Evolutionary conservation across 2,888 invertebrate species (phyloP), one percentile per base, ranked within the genome.

Genomic region (Abrostola triplasia): DNA sequence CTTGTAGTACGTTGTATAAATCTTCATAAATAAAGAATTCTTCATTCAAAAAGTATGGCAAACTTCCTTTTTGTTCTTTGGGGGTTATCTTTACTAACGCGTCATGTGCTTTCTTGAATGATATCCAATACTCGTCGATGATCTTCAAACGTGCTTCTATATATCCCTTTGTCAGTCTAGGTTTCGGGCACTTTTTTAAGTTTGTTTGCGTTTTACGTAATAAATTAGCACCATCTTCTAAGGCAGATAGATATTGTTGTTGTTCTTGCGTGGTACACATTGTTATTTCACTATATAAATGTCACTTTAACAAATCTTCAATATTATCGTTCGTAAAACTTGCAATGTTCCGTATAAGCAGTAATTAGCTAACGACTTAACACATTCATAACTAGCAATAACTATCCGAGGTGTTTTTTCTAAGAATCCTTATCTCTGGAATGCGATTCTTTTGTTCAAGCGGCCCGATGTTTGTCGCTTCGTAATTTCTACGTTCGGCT

Each of bases 1-100:
- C 44, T 55, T 36, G 41, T 51, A 54, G 10, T 7, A 47, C 44
- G 13, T 47, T 47, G 11, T 36, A 53, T 8, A 53, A 42, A 6
- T 53, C 53, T 53, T 62, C 61, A 11, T 42, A 44, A 0, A 55
- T 36, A 44, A 41, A 62, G 51, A 49, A 62, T 6, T 69, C 71
- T 59, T 75, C 67, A 35, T 70, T 70, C 0, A 67, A 13, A 60
- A 72, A 75, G 42, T 75, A 75, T 0, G 58, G 64, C 37, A 70
- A 52, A 51, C 40, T 48, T 13, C 47, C 50, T n/a, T 47, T 65
- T 47, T 66, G 55, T 53, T 69, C 69, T 37, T 58, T 63, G 13
- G 71, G 67, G 36, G 68, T 69, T 35, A 61, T 61, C 48, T 66
- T 63, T 6, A 70, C 56, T 44, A 75, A 59, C 8, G 66, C 59